Evolutionary conservation across 2,888 invertebrate species (phyloP), one percentile per base, ranked within the genome.

Genomic region (Drosophila cracens): DNA sequence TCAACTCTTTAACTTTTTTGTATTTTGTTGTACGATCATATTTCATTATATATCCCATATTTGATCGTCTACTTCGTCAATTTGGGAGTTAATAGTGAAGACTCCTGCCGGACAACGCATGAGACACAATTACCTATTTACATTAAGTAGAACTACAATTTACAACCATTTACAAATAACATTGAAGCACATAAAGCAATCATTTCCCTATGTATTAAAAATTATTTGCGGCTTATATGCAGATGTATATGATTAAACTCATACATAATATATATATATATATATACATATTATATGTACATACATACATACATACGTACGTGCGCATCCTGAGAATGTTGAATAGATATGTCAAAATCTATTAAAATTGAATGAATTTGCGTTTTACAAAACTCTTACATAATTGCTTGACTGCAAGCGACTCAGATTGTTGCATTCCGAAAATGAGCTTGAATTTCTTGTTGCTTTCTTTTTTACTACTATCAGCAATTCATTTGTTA

Each of bases 371-470:
- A 25, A 46, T 8, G 7, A 46, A 46, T 46, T 46, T 25, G 25
- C 21, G 21, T 13, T 21, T 52, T 6, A n/a, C n/a, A 13, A 52
- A 33, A 52, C 52, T 21, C 21, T 52, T 33, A n/a, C 3, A 11
- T 57, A 27, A 18, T 11, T 33, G 21, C 8, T 52, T 52, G n/a
- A 8, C 25, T 52, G 60, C 38, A 40, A 29, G 56, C 4, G 21
- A 40, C 34, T 52, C 21, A 29, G 43, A n/a, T n/a, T 21, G 13
- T 21, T 52, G 66, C 70, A 57, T 70, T 69, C 40, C 57, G 70
- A 51, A 48, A 70, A n/a, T n/a, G 2, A 13, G 11, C 21, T 54
- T 54, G 36, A 33, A 18, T 21, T 48, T 43, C 29, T 21, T 16
- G 5, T 46, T 57, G 33, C 21, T 11, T 36, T 34, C 25, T 40